phyloP scores from a whole-genome alignment of 1,140 invertebrate genomes.

The Triops cancriformis region DNA sequence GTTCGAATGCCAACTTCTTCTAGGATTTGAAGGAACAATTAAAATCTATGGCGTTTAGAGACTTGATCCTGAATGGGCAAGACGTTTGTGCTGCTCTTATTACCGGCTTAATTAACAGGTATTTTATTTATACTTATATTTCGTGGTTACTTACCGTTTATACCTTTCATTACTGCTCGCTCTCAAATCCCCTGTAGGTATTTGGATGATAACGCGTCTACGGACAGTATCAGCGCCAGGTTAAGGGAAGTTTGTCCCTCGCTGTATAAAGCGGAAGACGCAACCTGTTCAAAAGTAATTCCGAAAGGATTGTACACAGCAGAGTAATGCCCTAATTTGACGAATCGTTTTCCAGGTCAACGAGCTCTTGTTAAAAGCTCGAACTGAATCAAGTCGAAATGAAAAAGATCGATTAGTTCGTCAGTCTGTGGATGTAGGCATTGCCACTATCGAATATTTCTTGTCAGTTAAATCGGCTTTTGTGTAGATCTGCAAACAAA shows the following conservation, averaged over 20 bases:
- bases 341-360: constrained; percentile 55
- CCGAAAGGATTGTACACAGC: background rate
- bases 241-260: constrained; percentile 87
- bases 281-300: constrained; percentile 77
- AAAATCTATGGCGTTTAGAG: constrained; percentile 57
- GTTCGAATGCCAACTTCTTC: constrained; percentile 27
- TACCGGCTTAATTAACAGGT: constrained; percentile 52
- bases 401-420: constrained; percentile 46
- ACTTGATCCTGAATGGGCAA: constrained; percentile 72
- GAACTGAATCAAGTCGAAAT: constrained; percentile 42
- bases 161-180: too few species aligned
- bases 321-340: constrained; percentile 17
- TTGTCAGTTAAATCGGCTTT: background rate
- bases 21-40: constrained; percentile 55
- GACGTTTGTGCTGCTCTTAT: constrained; percentile 69
- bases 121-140: too few species aligned
- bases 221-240: constrained; percentile 78
- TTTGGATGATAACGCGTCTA: constrained; percentile 86
- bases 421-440: constrained; percentile 53
- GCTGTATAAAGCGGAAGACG: constrained; percentile 90
- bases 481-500: constrained; percentile 68
- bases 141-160: too few species aligned
- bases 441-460: background rate
- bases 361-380: constrained; percentile 74
- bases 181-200: constrained; percentile 56